These are phyloP conservation scores for Pollenia angustigena DNA, from an alignment of 2,888 invertebrate genomes.

Conservation along the genomic window DNA sequence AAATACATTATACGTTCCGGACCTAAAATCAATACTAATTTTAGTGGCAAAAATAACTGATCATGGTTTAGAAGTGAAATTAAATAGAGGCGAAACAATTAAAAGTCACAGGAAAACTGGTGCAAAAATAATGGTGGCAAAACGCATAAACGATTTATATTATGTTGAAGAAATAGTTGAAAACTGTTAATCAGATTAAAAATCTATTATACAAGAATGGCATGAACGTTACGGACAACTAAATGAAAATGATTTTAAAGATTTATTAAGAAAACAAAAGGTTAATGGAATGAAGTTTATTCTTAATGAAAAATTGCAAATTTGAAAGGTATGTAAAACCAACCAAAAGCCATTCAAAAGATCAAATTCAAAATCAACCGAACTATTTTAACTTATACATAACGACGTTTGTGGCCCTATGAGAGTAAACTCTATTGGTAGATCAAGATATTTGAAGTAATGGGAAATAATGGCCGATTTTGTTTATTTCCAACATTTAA, in stretches of 20 bases:
- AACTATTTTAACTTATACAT: no score
- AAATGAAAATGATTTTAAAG: background rate
- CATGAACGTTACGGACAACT: background rate
- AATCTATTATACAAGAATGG: background rate
- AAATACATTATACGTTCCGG: conserved; percentile 27
- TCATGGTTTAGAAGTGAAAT: background rate
- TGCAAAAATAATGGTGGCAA: background rate
- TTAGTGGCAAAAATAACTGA: conserved; percentile 45
- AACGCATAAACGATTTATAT: background rate
- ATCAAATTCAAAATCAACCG: no score
- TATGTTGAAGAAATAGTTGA: conserved; percentile 4
- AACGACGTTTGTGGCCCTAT: no score
- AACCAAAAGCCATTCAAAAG: no score
- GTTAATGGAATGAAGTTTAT: conserved; percentile 8
- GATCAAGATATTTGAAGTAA: no score
- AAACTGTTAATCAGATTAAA: background rate
- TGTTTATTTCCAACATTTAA: no score
- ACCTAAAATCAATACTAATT: conserved; percentile 27
- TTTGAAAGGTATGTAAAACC: background rate
- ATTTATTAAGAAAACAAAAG: conserved; percentile 1
- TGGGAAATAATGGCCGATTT: no score
- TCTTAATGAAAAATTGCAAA: background rate
- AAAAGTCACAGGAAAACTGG: background rate
- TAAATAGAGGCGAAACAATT: background rate
- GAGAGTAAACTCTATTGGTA: no score